A percentile compares a stretch with the other conserved stretches of the same genome.
Evolutionary conservation across 92 coral and sea anemone genomes (phyloP).

Genomic region (Parazoanthus atlanticus): DNA sequence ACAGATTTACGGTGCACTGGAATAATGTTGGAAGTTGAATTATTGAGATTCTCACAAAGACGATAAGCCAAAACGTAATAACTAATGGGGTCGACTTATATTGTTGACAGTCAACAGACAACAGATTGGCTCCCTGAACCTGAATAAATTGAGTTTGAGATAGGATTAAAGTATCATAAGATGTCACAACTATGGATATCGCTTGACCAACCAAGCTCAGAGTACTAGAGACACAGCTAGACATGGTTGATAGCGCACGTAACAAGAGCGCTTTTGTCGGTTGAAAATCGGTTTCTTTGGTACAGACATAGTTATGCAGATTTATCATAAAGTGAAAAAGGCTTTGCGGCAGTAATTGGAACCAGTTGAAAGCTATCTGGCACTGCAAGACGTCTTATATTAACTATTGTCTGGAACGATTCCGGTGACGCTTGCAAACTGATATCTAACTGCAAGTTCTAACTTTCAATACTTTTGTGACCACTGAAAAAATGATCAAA

Average conservation of each 20-base stretch:
- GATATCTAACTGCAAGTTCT: not conserved
- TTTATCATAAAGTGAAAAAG: not conserved
- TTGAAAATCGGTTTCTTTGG: not conserved
- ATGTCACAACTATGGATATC: not conserved
- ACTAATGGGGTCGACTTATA: not conserved
- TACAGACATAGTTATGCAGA: not conserved
- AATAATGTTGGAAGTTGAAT: not conserved
- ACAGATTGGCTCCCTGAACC: not conserved
- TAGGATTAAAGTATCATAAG: slow-evolving; percentile 37
- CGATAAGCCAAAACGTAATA: slow-evolving; percentile 27
- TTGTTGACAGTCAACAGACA: slow-evolving; percentile 17
- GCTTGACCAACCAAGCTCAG: slow-evolving; percentile 34
- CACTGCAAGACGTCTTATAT: not conserved
- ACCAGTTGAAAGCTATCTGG: not conserved
- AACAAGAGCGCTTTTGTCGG: not conserved
- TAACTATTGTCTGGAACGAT: not conserved
- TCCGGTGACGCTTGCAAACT: not conserved
- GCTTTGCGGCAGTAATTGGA: not conserved
- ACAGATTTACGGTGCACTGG: not conserved
- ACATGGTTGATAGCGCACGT: not conserved
- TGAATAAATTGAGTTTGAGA: slow-evolving; percentile 21
- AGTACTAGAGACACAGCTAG: not conserved
- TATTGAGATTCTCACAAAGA: not conserved
- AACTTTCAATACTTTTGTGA: not conserved
- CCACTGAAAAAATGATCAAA: not conserved